A percentile compares a stretch with the other conserved stretches of the same genome.
These are phyloP conservation scores for Campoletis raptor DNA, from an alignment of 2,888 invertebrate species.

Conservation along the genomic window DNA sequence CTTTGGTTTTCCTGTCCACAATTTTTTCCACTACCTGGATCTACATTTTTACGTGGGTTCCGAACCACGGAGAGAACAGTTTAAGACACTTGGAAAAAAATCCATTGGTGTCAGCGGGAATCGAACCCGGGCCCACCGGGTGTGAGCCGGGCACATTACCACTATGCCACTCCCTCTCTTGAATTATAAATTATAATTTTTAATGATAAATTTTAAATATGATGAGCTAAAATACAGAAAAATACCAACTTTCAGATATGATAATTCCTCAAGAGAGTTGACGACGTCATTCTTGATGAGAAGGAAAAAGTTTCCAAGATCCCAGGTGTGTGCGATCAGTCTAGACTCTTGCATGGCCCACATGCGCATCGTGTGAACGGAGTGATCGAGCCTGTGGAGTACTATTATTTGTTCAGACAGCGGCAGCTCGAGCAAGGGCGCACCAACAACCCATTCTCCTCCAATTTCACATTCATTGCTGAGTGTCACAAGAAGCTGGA, in stretches of 20 bases:
- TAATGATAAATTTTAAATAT: background rate
- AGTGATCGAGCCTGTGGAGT: slow-evolving; percentile 91
- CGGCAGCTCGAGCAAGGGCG: slow-evolving; percentile 91
- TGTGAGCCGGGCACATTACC: no score
- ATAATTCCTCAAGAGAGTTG: slow-evolving; percentile 82
- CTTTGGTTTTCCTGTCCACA: no score
- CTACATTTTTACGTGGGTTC: no score
- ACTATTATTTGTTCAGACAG: slow-evolving; percentile 94
- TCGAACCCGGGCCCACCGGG: no score
- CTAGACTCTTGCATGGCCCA: slow-evolving; percentile 92
- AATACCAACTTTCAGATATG: slow-evolving; percentile 80
- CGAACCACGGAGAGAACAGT: no score
- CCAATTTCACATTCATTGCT: slow-evolving; percentile 92
- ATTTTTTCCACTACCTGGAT: no score
- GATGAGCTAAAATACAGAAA: slow-evolving; percentile 75
- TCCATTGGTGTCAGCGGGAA: no score
- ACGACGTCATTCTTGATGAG: slow-evolving; percentile 83
- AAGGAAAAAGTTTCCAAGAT: slow-evolving; percentile 90
- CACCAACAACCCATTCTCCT: slow-evolving; percentile 89
- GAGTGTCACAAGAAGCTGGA: slow-evolving; percentile 89
- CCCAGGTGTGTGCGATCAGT: slow-evolving; percentile 90
- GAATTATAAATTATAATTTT: no score
- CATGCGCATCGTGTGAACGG: slow-evolving; percentile 91
- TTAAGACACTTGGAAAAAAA: no score
- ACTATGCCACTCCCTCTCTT: no score